phyloP scores from a whole-genome alignment of 2,888 invertebrate genomes.

The Ectropis crepuscularia region DNA sequence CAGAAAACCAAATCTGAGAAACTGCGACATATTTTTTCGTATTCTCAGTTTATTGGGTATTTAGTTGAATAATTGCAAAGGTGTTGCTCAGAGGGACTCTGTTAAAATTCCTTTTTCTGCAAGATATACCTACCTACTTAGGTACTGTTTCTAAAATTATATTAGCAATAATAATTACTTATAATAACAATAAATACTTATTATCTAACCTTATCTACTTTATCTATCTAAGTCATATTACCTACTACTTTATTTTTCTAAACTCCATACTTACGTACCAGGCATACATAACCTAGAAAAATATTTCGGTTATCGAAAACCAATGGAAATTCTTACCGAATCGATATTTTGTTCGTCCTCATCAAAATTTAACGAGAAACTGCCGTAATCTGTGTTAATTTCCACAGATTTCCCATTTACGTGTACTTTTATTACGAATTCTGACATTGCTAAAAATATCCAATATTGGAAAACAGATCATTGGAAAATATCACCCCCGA shows the following conservation, averaged over 20 bases:
- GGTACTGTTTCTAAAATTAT: no score
- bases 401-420: constrained; percentile 53
- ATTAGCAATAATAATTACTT: no score
- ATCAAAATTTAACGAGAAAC: constrained; percentile 40
- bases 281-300: constrained; percentile 34
- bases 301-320: constrained; percentile 41
- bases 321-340: constrained; percentile 61
- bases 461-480: constrained; percentile 68
- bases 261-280: background rate
- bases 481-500: constrained; percentile 77
- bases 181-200: no score
- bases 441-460: constrained; percentile 73
- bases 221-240: no score
- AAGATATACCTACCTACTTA: no score
- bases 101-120: no score
- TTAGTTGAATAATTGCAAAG: no score
- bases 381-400: constrained; percentile 50
- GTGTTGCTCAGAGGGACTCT: no score
- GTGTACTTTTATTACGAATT: constrained; percentile 59
- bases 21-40: no score
- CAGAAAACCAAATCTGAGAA: no score
- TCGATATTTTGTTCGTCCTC: constrained; percentile 60
- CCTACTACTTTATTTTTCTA: background rate
- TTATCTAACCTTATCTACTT: background rate
- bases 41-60: no score